These are phyloP conservation scores for Phoebastria nigripes DNA, from an alignment of 2,797 vertebrate genomes.

Conservation along the genomic window DNA sequence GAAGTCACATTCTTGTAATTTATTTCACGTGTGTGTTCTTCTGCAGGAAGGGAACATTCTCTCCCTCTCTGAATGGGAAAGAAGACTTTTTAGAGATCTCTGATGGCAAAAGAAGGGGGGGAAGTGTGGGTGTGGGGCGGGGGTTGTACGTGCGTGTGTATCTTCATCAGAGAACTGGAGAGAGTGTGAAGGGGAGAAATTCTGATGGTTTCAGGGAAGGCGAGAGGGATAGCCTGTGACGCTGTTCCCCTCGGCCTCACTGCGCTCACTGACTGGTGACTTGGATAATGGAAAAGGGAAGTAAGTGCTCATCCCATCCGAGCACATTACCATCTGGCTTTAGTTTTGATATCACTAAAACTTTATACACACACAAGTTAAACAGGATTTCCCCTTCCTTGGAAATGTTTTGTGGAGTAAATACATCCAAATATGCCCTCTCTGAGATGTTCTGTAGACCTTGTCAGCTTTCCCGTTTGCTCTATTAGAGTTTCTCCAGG, in stretches of 20 bases:
- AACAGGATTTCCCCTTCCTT: neutral
- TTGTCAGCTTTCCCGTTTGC: neutral
- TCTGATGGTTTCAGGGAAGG: neutral
- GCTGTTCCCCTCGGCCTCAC: neutral
- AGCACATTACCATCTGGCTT: neutral
- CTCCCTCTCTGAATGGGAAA: neutral
- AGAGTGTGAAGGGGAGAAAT: neutral
- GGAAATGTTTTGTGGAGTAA: neutral
- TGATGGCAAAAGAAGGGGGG: neutral
- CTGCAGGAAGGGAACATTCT: neutral
- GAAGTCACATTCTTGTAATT: neutral
- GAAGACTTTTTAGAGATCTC: neutral
- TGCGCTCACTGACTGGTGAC: neutral
- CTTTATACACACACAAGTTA: neutral
- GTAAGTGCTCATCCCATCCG: neutral
- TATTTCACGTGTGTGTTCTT: neutral
- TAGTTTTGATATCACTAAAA: neutral
- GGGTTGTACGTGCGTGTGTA: neutral
- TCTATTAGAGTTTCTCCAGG: neutral
- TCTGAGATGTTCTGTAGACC: neutral
- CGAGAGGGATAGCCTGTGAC: accelerated
- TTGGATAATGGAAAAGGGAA: neutral
- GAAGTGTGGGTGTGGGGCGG: too few relatives aligned
- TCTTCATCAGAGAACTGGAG: neutral
- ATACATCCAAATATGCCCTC: neutral